These are phyloP conservation scores for Cephalopholis sonnerati DNA, from an alignment of 2,113 vertebrate species.

Conservation along the genomic window DNA sequence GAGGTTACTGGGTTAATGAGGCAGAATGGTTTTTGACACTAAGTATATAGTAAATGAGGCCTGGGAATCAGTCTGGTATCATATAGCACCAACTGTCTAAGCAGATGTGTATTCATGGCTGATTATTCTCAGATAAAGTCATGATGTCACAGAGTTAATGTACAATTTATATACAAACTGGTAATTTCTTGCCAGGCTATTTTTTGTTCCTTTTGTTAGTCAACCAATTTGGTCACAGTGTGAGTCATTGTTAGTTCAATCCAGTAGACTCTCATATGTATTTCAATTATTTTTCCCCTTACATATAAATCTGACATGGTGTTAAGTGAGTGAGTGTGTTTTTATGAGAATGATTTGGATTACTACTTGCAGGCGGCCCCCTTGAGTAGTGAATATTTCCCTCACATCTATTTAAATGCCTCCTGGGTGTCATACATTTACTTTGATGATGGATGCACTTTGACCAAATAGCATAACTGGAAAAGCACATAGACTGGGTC, in stretches of 20 bases:
- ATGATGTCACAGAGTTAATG: background rate
- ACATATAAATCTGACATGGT: background rate
- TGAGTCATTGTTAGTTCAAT: background rate
- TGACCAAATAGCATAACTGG: background rate
- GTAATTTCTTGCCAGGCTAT: background rate
- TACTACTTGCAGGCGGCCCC: background rate
- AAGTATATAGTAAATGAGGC: constrained; percentile 23
- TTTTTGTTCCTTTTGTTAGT: background rate
- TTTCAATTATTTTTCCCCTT: background rate
- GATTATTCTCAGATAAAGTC: background rate
- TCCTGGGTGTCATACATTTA: background rate
- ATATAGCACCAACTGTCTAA: constrained; percentile 8
- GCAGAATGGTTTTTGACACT: constrained; percentile 15
- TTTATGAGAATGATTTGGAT: background rate
- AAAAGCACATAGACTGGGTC: background rate
- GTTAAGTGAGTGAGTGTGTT: background rate
- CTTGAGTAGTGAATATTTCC: background rate
- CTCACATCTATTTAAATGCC: background rate
- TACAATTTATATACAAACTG: background rate
- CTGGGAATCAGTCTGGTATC: background rate
- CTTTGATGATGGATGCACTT: constrained; percentile 32
- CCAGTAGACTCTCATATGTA: background rate
- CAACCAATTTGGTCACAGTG: background rate
- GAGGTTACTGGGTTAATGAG: constrained; percentile 28
- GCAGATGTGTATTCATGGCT: background rate